These are phyloP conservation scores for Tachycineta bicolor DNA, from an alignment of 2,113 vertebrate species.

Conservation along the genomic window DNA sequence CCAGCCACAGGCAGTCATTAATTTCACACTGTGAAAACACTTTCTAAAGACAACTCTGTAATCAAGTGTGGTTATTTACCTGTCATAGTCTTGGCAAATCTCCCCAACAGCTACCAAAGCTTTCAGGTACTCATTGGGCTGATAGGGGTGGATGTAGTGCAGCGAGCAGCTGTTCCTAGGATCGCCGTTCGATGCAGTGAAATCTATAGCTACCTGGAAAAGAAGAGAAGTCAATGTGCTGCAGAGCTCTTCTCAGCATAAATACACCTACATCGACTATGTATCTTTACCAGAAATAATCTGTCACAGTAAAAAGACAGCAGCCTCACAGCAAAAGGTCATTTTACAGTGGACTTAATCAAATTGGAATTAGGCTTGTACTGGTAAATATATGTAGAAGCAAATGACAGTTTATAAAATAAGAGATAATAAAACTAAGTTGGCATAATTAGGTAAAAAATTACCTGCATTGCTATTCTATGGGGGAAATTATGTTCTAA, in stretches of 20 bases:
- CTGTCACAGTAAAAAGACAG: not conserved
- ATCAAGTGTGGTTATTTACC: constrained; percentile 73
- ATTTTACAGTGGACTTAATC: not conserved
- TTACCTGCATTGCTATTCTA: not conserved
- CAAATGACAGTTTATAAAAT: not conserved
- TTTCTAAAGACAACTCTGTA: not conserved
- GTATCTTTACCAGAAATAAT: not conserved
- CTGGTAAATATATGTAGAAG: not conserved
- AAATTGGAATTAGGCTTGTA: not conserved
- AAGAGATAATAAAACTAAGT: not conserved
- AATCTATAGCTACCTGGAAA: constrained; percentile 94
- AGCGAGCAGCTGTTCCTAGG: constrained; percentile 96
- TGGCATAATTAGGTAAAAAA: not conserved
- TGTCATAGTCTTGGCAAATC: constrained; percentile 99
- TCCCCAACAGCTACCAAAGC: constrained; percentile 96
- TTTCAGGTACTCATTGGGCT: constrained; percentile 98
- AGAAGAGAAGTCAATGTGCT: not conserved
- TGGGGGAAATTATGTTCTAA: not conserved
- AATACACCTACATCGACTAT: not conserved
- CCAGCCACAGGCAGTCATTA: not conserved
- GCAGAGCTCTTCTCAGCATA: not conserved
- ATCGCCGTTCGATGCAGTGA: constrained; percentile 95
- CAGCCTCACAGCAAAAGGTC: not conserved
- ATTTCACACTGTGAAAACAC: not conserved
- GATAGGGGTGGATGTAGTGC: constrained; percentile 97